Evolutionary conservation across 1,140 invertebrate genomes (phyloP), one percentile per base, ranked within the genome.

Genomic region (Zaprionus gabonicus): DNA sequence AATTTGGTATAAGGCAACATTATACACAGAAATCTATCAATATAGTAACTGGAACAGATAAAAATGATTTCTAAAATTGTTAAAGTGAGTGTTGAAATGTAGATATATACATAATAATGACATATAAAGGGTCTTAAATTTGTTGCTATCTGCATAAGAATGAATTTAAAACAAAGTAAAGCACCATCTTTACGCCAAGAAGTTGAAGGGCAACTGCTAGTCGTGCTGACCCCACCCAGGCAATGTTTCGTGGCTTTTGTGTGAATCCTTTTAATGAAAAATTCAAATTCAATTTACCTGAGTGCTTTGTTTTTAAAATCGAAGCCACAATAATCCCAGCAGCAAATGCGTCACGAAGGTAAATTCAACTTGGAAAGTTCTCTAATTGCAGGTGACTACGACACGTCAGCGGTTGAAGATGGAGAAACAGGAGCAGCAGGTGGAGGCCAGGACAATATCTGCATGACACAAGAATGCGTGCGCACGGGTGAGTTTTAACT

Each of bases 401-500:
- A 69, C n/a, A n/a, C n/a, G 41, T 17, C n/a, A n/a, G 41, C 41
- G 9, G 15, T 46, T 0, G 34, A 56, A 23, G 38, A 81, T 59
- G 64, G 13, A 34, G 69, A 55, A 44, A 4, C 64, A 17, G 63
- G 41, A 28, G 9, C 6, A 28, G 44, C n/a, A 49, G 68, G 55
- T 20, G 10, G 23, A 49, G 68, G 58, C 4, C 68, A 41, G 68
- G 74, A 90, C 74, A 92, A 94, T 69, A 93, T 96, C 63, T 96
- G 96, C 92, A 92, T 96, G 69, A 95, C 95, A 38, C 94, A 96
- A 92, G 95, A 96, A 93, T 96, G 96, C 91, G 95, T 96, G 34
- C 93, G 94, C 91, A 96, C 96, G 93, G 95, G 95, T 95, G 93
- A 94, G 92, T 71, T 57, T 69, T 56, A 57, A 41, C 56, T 49